Conservation (phyloP, 92 coral and sea anemone genomes). For the Paramuricea clavata region DNA sequence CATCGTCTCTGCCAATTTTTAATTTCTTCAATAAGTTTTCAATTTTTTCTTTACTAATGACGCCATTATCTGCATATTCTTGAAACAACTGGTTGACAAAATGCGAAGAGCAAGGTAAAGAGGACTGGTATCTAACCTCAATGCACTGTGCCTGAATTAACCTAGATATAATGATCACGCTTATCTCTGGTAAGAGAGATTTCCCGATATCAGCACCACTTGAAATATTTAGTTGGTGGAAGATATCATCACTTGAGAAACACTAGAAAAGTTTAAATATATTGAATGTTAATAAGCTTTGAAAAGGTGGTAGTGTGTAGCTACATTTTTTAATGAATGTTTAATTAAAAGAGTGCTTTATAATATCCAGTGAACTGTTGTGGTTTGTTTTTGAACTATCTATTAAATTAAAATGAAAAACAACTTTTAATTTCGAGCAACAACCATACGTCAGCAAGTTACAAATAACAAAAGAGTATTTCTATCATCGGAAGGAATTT, state of each 20-base stretch:
- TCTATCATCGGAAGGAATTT: no score
- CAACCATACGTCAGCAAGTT: no score
- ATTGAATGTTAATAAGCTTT: no score
- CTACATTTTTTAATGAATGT: no score
- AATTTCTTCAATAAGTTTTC: constrained; percentile 13
- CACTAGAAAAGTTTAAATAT: constrained; percentile 20
- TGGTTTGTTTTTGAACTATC: no score
- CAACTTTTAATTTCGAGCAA: no score
- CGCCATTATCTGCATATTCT: constrained; percentile 7
- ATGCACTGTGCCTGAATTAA: constrained; percentile 18
- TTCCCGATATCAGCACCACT: background rate
- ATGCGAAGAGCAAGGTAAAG: constrained; percentile 32
- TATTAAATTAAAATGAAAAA: no score
- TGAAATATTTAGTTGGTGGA: constrained; percentile 24
- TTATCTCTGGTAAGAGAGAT: background rate
- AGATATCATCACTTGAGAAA: constrained; percentile 26
- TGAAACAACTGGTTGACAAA: constrained; percentile 11
- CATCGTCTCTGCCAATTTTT: background rate
- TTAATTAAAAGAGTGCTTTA: no score
- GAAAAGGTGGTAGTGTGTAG: no score
- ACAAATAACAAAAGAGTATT: no score
- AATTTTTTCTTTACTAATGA: constrained; percentile 3
- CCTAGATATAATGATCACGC: constrained; percentile 11
- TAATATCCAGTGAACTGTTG: no score
- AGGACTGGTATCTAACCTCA: constrained; percentile 15